These are phyloP conservation scores for Varecia variegata DNA, from an alignment of 2,797 vertebrate species.

Conservation along the genomic window DNA sequence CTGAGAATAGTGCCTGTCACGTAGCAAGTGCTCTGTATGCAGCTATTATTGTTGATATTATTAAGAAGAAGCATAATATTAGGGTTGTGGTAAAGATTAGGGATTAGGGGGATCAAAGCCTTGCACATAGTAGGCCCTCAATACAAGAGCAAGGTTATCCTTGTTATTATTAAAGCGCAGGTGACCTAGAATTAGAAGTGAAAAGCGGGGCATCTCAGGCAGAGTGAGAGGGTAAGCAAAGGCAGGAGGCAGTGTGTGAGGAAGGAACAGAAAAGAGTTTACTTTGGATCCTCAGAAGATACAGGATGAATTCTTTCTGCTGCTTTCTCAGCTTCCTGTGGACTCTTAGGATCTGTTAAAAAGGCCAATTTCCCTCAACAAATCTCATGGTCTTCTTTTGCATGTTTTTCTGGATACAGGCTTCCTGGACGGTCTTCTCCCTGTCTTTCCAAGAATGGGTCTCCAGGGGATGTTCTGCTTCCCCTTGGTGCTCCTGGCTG, in stretches of 20 bases:
- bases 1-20: neutral
- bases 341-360: neutral
- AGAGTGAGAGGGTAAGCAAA: neutral
- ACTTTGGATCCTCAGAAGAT: neutral
- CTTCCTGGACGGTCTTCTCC: conserved; percentile 41
- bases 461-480: conserved; percentile 72
- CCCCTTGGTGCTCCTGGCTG: conserved; percentile 82
- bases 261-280: neutral
- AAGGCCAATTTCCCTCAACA: neutral
- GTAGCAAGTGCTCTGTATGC: neutral
- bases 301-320: neutral
- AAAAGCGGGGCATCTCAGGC: neutral
- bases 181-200: neutral
- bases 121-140: neutral
- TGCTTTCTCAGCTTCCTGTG: neutral
- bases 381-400: neutral
- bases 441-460: conserved; percentile 79
- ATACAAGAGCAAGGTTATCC: neutral
- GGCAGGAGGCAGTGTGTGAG: neutral
- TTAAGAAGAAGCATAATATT: neutral
- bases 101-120: neutral
- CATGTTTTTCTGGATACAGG: conserved; percentile 51
- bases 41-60: neutral
- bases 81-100: neutral
- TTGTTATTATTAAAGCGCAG: neutral